Evolutionary conservation across 1,140 invertebrate genomes (phyloP).

Genomic region (Drosophila aff.): DNA sequence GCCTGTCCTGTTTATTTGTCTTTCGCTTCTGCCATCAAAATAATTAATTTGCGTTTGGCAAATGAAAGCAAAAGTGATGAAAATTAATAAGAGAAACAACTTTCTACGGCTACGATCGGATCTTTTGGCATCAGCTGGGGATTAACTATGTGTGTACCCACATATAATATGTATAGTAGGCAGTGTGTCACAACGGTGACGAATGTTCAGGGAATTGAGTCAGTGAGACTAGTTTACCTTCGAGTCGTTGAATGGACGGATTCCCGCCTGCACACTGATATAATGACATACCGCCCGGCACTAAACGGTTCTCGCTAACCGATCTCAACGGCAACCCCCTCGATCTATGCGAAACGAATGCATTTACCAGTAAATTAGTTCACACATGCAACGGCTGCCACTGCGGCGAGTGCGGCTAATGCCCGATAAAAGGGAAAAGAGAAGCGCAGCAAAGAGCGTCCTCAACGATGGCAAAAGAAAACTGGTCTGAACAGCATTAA

Average conservation of each 20-base stretch:
- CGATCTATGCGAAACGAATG: slow-evolving; percentile 20
- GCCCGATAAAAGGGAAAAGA: slow-evolving; percentile 48
- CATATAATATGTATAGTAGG: not conserved
- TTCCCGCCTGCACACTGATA: not conserved
- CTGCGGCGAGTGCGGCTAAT: slow-evolving; percentile 28
- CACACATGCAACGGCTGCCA: slow-evolving; percentile 40
- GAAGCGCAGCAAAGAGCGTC: slow-evolving; percentile 10
- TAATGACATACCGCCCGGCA: slow-evolving; percentile 15
- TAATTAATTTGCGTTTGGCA: slow-evolving; percentile 44
- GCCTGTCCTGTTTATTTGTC: not conserved
- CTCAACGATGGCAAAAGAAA: slow-evolving; percentile 38
- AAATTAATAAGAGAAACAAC: slow-evolving; percentile 46
- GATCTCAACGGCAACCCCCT: slow-evolving; percentile 24
- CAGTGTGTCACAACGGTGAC: slow-evolving; percentile 43
- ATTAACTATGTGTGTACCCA: slow-evolving; percentile 30
- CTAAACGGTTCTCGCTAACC: slow-evolving; percentile 21
- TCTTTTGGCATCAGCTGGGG: slow-evolving; percentile 45
- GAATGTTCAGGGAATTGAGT: slow-evolving; percentile 16
- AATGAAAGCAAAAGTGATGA: slow-evolving; percentile 68
- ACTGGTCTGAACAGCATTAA: slow-evolving; percentile 74
- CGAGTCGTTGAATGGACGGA: slow-evolving; percentile 8
- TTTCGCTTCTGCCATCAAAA: slow-evolving; percentile 10
- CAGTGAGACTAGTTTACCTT: slow-evolving; percentile 30
- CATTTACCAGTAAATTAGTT: slow-evolving; percentile 27
- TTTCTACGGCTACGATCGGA: slow-evolving; percentile 9